Percentiles rank a stretch among this genome's conserved stretches.
Conservation (phyloP, 2,888 invertebrate species). For the Linyphia triangularis region DNA sequence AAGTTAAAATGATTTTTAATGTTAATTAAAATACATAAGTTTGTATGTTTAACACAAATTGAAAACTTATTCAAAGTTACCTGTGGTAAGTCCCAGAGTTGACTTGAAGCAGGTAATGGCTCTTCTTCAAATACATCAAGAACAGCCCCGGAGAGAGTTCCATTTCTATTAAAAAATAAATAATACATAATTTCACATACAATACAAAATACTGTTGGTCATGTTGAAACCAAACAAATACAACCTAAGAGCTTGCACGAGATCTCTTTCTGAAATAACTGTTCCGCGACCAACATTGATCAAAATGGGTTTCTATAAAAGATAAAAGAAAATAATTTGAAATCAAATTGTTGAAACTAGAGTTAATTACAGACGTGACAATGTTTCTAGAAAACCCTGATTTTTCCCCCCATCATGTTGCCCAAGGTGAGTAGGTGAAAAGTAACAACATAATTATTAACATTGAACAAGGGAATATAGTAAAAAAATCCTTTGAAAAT, state of each 20-base stretch:
- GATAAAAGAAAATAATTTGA: neutral
- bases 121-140: constrained; percentile 67
- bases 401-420: too few relatives aligned
- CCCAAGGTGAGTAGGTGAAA: too few relatives aligned
- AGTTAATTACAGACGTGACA: too few relatives aligned
- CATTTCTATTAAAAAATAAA: constrained; percentile 30
- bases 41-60: neutral
- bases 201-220: neutral
- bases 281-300: constrained; percentile 68
- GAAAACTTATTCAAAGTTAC: constrained; percentile 8
- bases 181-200: neutral
- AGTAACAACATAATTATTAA: too few relatives aligned
- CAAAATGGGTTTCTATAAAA: constrained; percentile 61
- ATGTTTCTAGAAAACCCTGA: too few relatives aligned
- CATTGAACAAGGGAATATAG: too few relatives aligned
- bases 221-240: neutral
- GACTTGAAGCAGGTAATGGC: constrained; percentile 51
- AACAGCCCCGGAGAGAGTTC: constrained; percentile 34
- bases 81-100: constrained; percentile 45
- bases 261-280: constrained; percentile 43
- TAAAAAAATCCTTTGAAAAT: too few relatives aligned
- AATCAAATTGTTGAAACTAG: neutral
- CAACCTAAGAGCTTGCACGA: constrained; percentile 49
- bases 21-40: too few relatives aligned
- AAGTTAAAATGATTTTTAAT: too few relatives aligned